These are phyloP conservation scores for Caenorhabditis sp. DNA, from an alignment of 2,888 invertebrate genomes.

Conservation along the genomic window DNA sequence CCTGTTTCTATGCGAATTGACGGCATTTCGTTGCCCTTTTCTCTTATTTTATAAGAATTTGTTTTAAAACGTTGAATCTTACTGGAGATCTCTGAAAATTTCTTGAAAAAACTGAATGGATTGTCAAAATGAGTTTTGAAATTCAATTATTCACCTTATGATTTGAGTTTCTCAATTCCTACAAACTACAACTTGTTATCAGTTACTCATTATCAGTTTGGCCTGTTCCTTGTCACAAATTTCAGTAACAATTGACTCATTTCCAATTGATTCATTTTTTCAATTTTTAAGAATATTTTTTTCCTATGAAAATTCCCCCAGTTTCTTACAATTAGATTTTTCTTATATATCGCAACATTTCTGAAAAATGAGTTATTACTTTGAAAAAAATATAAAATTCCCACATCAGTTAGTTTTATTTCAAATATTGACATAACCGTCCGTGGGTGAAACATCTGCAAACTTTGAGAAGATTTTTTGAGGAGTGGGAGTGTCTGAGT, in stretches of 20 bases:
- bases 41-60: too few species aligned
- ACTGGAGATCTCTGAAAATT: too few species aligned
- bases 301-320: background rate
- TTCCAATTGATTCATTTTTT: background rate
- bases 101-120: background rate
- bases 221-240: background rate
- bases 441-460: background rate
- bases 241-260: background rate
- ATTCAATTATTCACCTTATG: too few species aligned
- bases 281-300: background rate
- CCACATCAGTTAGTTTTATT: constrained; percentile 4
- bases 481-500: too few species aligned
- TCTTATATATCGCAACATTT: too few species aligned
- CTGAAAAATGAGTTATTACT: too few species aligned
- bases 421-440: constrained; percentile 9
- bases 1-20: constrained; percentile 10
- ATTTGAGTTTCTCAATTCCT: too few species aligned
- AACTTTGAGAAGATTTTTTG: background rate
- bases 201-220: background rate
- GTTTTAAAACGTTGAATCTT: too few species aligned
- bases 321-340: too few species aligned
- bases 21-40: too few species aligned
- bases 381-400: too few species aligned
- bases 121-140: too few species aligned
- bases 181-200: background rate